A percentile compares a stretch with the other conserved stretches of the same genome.
Conservation (phyloP, 2,113 vertebrate species). For the Brachypodius melanocephalos region DNA sequence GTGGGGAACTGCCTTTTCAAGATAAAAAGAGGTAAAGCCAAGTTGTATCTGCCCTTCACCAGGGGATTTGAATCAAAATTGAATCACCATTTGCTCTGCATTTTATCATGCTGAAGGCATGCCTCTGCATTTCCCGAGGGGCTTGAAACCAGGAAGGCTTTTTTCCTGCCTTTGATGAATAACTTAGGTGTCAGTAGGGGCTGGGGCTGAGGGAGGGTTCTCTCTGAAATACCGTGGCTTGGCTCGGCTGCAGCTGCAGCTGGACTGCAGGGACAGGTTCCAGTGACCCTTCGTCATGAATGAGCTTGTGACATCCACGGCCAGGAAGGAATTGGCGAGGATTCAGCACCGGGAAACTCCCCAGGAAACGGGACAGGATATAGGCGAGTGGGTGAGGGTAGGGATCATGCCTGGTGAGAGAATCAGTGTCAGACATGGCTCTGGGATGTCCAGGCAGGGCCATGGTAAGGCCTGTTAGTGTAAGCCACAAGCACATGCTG, state of each 20-base stretch:
- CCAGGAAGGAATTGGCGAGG: background rate
- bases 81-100: background rate
- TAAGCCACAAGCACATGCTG: fast-evolving
- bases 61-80: background rate
- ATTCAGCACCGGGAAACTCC: background rate
- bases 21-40: background rate
- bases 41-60: background rate
- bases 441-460: background rate
- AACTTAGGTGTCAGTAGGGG: background rate
- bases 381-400: fast-evolving
- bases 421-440: background rate
- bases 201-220: background rate
- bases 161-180: conserved; percentile 3
- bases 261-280: background rate
- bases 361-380: background rate
- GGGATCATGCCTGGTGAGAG: background rate
- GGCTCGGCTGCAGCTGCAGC: background rate
- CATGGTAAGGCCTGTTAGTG: background rate
- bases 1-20: background rate
- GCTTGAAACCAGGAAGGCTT: background rate
- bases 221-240: background rate
- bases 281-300: background rate
- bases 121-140: background rate
- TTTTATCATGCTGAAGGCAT: background rate
- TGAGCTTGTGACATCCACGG: background rate